These are phyloP conservation scores for Cheilosia soror DNA, from an alignment of 2,888 invertebrate genomes.

Conservation along the genomic window DNA sequence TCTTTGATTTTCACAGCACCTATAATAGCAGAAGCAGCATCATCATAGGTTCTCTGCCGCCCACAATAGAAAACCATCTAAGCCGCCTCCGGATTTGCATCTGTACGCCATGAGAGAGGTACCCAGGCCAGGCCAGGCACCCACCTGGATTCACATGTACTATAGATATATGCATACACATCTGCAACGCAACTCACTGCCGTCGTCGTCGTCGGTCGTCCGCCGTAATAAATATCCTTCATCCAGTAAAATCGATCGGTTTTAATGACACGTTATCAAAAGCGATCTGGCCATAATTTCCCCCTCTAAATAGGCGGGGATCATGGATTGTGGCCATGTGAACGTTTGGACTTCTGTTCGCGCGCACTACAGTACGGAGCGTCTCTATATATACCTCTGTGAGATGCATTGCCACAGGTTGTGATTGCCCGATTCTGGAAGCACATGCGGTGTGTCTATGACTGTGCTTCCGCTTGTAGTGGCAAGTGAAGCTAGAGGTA, in stretches of 20 bases:
- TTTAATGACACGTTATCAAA: conserved; percentile 80
- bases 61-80: conserved; percentile 68
- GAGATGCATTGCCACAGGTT: conserved; percentile 71
- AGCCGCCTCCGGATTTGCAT: conserved; percentile 71
- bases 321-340: conserved; percentile 58
- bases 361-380: conserved; percentile 7
- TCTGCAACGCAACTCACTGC: conserved; percentile 31
- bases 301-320: conserved; percentile 74
- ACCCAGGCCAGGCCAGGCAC: conserved; percentile 27
- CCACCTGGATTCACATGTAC: conserved; percentile 58
- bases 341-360: conserved; percentile 73
- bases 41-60: conserved; percentile 57
- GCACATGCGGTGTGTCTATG: conserved; percentile 7
- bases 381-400: conserved; percentile 22
- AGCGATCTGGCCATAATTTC: conserved; percentile 79
- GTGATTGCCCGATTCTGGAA: conserved; percentile 69
- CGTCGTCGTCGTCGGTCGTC: conserved; percentile 22
- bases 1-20: conserved; percentile 40
- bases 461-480: conserved; percentile 26
- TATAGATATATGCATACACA: conserved; percentile 4
- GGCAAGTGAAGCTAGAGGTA: conserved; percentile 43
- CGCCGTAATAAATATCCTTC: conserved; percentile 66
- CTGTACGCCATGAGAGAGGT: conserved; percentile 39
- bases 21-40: conserved; percentile 35
- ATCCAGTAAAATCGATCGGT: conserved; percentile 78